Evolutionary conservation across 2,797 vertebrate genomes (phyloP), one percentile per base, ranked within the genome.

Genomic region (Argentina silus): DNA sequence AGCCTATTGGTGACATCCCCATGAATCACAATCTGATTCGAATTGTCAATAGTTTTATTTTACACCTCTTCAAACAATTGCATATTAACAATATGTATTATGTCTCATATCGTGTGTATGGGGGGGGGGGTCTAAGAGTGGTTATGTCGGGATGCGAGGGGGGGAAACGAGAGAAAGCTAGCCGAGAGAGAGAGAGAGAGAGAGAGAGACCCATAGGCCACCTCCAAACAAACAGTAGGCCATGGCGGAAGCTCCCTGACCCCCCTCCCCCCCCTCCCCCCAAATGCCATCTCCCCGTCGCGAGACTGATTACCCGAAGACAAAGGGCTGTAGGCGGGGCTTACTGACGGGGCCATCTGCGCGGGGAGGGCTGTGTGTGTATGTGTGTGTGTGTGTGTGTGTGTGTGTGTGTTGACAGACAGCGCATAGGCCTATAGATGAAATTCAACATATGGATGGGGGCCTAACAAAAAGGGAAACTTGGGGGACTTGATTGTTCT

Each of bases 181-280:
- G n/a, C n/a, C n/a, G n/a, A 17, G n/a, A 57, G 55, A 57, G n/a
- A 57, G 55, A 17, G 17, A 57, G 17, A 57, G 55, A 21, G 55
- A 57, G n/a, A 57, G 55, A 60, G 2, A 21, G 12, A 11, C 10
- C 6, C 17, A 60, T 15, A 60, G 21, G 8, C 48, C 69, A 48
- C n/a, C 55, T 67, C 74, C 60, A 47, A 12, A 55, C 51, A 71
- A 64, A 80, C 71, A 80, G 73, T 57, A 68, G 73, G 0, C 0
- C 70, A 44, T 56, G 83, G 78, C 81, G 88, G 85, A 15, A 65
- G 50, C 45, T 7, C 21, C 21, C 12, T 21, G n/a, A 64, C 43
- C 62, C 8, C 17, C 63, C 15, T 27, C 17, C 7, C 43, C 6
- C n/a, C 43, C 43, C 65, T 17, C 47, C 50, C 47, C 64, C 7